Conservation (phyloP, 2,797 vertebrate genomes). For the Antennarius maculatus region DNA sequence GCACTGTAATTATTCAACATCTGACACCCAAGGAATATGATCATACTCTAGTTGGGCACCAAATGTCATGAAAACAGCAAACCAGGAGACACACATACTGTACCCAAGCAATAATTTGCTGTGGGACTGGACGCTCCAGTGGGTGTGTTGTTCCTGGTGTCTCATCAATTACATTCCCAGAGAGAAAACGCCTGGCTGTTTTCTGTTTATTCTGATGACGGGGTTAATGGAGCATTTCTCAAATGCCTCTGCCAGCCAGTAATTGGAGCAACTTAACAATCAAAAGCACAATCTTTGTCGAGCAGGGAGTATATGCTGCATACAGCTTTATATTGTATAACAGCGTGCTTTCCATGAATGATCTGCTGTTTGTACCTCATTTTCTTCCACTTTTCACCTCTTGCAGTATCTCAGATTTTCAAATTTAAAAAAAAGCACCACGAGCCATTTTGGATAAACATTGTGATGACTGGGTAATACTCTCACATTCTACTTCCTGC, state of each 20-base stretch:
- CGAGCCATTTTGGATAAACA: background rate
- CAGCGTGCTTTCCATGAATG: slow-evolving; percentile 55
- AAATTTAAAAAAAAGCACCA: background rate
- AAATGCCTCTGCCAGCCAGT: slow-evolving; percentile 64
- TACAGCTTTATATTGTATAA: slow-evolving; percentile 54
- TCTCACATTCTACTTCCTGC: background rate
- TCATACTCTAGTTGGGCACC: slow-evolving; percentile 7
- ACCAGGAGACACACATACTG: slow-evolving; percentile 55
- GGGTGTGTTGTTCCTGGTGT: slow-evolving; percentile 73
- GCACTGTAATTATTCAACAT: background rate
- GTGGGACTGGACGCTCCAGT: slow-evolving; percentile 72
- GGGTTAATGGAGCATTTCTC: slow-evolving; percentile 73
- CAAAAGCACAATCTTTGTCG: slow-evolving; percentile 64
- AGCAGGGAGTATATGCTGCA: slow-evolving; percentile 38
- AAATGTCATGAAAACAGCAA: slow-evolving; percentile 42
- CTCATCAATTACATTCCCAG: slow-evolving; percentile 79
- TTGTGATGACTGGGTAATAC: slow-evolving; percentile 9
- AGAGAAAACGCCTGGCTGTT: slow-evolving; percentile 72
- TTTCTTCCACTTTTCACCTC: slow-evolving; percentile 13
- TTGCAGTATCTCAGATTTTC: background rate
- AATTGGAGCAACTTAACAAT: slow-evolving; percentile 74
- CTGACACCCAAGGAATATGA: background rate
- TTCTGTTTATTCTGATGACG: slow-evolving; percentile 63
- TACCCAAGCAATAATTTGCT: slow-evolving; percentile 72
- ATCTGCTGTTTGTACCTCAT: slow-evolving; percentile 11